Conservation (phyloP, 2,797 vertebrate genomes). For the Ara ararauna region DNA sequence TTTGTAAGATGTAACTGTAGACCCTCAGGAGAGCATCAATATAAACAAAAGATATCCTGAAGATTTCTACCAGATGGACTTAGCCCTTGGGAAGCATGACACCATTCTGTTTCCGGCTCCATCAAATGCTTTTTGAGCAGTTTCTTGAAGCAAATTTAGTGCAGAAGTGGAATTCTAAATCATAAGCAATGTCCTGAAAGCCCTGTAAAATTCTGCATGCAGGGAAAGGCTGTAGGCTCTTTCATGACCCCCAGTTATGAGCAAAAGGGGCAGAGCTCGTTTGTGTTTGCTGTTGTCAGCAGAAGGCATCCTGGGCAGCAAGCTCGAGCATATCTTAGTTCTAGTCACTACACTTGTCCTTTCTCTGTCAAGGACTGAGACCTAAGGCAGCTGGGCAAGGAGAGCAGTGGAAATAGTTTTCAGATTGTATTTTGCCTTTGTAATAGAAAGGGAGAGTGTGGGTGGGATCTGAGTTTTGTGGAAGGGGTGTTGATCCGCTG, state of each 20-base stretch:
- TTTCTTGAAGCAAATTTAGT: not conserved
- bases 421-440: not conserved
- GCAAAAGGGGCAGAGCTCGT: not conserved
- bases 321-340: not conserved
- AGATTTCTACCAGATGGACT: not conserved
- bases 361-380: not conserved
- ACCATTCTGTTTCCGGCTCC: not conserved
- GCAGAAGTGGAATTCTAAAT: not conserved
- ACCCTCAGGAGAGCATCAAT: not conserved
- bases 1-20: not conserved
- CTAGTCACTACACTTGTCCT: not conserved
- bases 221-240: not conserved
- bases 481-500: not conserved
- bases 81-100: not conserved
- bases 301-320: not conserved
- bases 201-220: not conserved
- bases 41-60: not conserved
- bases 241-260: not conserved
- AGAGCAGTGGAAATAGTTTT: not conserved
- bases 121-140: not conserved
- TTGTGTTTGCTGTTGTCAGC: not conserved
- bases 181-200: not conserved
- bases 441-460: not conserved
- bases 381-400: not conserved
- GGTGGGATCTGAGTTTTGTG: not conserved